Evolutionary conservation across 2,113 vertebrate genomes (phyloP).

Genomic region (Calyptommatus sinebrachiatus): DNA sequence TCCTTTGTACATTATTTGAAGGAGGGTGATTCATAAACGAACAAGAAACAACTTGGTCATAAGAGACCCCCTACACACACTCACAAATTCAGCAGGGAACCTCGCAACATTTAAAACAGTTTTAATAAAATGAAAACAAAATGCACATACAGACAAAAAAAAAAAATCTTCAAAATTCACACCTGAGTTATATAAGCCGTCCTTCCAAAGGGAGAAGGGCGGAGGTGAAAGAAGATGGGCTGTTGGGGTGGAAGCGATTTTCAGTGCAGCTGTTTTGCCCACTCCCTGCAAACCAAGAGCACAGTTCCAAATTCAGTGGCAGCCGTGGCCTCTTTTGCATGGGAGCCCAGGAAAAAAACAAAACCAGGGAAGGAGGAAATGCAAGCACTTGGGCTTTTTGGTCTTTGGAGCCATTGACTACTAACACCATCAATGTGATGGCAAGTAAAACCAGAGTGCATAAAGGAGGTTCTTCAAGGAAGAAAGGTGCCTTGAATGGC

Average conservation of each 20-base stretch:
- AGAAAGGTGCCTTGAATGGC: too few species aligned
- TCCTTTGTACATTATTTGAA: too few species aligned
- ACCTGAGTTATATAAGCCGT: constrained; percentile 61
- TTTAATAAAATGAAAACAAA: constrained; percentile 51
- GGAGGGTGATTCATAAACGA: too few species aligned
- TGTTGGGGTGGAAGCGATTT: constrained; percentile 29
- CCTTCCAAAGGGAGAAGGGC: constrained; percentile 35
- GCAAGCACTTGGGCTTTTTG: not conserved
- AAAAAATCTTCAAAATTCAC: constrained; percentile 49
- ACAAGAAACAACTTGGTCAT: too few species aligned
- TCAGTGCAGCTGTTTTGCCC: not conserved
- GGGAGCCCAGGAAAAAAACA: not conserved
- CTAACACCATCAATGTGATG: constrained; percentile 5
- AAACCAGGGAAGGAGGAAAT: not conserved
- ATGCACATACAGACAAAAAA: constrained; percentile 20
- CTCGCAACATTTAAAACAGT: constrained; percentile 4
- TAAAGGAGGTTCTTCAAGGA: too few species aligned
- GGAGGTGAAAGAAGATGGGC: constrained; percentile 28
- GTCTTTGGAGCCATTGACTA: not conserved
- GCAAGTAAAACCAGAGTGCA: not conserved
- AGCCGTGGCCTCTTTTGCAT: not conserved
- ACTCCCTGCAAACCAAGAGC: not conserved
- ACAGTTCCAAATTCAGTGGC: not conserved
- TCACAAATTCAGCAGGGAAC: not conserved
- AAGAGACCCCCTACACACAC: not conserved